A percentile compares a stretch with the other conserved stretches of the same genome.
phyloP scores from a whole-genome alignment of 1,140 invertebrate species.

The Lutraria rhynchaena region DNA sequence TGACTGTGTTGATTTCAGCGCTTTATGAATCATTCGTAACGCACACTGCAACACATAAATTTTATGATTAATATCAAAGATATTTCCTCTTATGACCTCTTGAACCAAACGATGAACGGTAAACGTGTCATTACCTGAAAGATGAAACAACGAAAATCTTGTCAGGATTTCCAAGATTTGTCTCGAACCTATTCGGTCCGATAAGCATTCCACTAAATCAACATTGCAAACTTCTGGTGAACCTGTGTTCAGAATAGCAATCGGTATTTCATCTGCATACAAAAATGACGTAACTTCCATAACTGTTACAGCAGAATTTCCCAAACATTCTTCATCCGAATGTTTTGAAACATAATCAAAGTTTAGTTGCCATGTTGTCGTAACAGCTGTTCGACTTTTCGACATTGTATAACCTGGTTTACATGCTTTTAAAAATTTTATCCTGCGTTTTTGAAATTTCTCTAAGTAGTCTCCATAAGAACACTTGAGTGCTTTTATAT shows the following conservation, averaged over 20 bases:
- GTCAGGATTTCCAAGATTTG: conserved; percentile 50
- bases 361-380: conserved; percentile 27
- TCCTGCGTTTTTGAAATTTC: conserved; percentile 10
- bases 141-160: conserved; percentile 50
- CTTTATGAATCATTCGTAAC: conserved; percentile 47
- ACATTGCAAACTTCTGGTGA: conserved; percentile 10
- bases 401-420: not conserved
- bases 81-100: conserved; percentile 41
- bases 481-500: conserved; percentile 24
- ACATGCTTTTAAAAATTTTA: conserved; percentile 1
- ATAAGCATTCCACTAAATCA: not conserved
- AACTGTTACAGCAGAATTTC: not conserved
- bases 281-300: conserved; percentile 43
- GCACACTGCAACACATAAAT: conserved; percentile 10
- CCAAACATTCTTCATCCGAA: conserved; percentile 8
- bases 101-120: conserved; percentile 56
- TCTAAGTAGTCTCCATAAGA: conserved; percentile 4
- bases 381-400: not conserved
- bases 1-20: not conserved
- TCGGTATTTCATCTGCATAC: conserved; percentile 28
- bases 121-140: too few species aligned
- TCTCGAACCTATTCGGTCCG: not conserved
- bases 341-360: conserved; percentile 26
- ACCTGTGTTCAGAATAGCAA: conserved; percentile 2
- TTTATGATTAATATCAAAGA: not conserved